Conservation (phyloP, 2,797 vertebrate genomes). For the Megaceryle alcyon region DNA sequence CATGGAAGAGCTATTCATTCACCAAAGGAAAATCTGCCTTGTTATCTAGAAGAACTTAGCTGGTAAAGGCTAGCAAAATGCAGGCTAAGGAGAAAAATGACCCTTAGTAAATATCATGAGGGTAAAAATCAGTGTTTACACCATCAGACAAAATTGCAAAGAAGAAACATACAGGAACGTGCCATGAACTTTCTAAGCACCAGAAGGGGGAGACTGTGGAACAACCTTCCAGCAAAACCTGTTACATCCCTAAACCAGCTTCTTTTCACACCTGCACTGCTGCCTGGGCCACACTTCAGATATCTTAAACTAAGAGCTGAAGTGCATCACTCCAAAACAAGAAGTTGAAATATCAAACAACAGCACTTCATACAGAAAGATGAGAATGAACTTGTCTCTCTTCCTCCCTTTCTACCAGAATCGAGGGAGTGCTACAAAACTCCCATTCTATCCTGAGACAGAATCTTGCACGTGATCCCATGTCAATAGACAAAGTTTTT, state of each 20-base stretch:
- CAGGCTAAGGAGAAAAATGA: constrained; percentile 18
- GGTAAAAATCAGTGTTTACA: constrained; percentile 14
- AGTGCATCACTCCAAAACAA: not conserved
- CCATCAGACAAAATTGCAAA: not conserved
- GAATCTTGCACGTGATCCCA: not conserved
- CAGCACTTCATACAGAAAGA: not conserved
- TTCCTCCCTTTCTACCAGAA: not conserved
- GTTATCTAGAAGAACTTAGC: not conserved
- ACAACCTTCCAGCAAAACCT: constrained; percentile 29
- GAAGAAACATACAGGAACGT: not conserved
- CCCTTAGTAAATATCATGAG: not conserved
- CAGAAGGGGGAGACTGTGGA: constrained; percentile 64
- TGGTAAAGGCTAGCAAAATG: constrained; percentile 7
- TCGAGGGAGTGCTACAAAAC: not conserved
- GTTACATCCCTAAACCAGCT: not conserved
- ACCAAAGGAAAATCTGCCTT: constrained; percentile 15
- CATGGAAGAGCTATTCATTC: not conserved
- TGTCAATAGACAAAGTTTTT: not conserved
- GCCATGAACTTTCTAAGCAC: constrained; percentile 36
- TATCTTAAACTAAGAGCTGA: not conserved
- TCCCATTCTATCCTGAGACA: not conserved
- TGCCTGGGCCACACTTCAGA: not conserved
- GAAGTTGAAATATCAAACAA: not conserved
- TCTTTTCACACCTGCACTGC: not conserved
- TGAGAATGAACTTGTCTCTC: not conserved